phyloP scores from a whole-genome alignment of 2,113 vertebrate species.

The Circaetus gallicus region DNA sequence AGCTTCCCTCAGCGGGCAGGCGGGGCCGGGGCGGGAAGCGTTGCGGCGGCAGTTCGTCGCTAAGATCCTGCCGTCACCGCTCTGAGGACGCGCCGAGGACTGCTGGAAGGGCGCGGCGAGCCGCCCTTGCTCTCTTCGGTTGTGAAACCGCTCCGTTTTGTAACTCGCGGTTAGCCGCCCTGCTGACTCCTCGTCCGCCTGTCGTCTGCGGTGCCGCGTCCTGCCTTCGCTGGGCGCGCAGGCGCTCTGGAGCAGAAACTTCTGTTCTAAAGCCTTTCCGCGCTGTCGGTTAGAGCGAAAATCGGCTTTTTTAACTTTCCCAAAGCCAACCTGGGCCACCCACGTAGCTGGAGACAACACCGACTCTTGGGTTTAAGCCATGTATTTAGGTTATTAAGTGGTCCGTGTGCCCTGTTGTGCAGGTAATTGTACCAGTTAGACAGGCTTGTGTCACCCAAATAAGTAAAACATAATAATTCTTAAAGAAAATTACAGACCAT shows the following conservation, averaged over 20 bases:
- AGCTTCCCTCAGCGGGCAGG: neutral
- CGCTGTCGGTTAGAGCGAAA: neutral
- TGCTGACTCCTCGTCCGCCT: accelerated
- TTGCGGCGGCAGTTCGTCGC: accelerated
- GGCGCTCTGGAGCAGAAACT: neutral
- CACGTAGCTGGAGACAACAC: neutral
- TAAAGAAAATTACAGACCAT: neutral
- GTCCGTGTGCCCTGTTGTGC: neutral
- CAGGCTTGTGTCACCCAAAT: neutral
- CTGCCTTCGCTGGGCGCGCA: accelerated
- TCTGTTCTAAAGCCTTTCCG: neutral
- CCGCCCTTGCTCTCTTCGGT: accelerated
- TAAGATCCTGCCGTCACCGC: accelerated
- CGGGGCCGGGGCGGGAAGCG: accelerated
- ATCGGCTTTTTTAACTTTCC: neutral
- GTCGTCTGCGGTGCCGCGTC: accelerated
- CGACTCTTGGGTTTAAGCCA: neutral
- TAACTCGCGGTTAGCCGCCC: accelerated
- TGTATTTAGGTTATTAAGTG: neutral
- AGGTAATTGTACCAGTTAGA: neutral
- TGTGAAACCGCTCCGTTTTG: accelerated
- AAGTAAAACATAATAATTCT: neutral
- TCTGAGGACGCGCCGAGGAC: accelerated
- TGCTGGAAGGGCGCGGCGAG: neutral
- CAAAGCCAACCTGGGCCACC: accelerated